These are phyloP conservation scores for Luidia sarsii DNA, from an alignment of 53 echinoderm and acorn worm genomes.

Conservation along the genomic window DNA sequence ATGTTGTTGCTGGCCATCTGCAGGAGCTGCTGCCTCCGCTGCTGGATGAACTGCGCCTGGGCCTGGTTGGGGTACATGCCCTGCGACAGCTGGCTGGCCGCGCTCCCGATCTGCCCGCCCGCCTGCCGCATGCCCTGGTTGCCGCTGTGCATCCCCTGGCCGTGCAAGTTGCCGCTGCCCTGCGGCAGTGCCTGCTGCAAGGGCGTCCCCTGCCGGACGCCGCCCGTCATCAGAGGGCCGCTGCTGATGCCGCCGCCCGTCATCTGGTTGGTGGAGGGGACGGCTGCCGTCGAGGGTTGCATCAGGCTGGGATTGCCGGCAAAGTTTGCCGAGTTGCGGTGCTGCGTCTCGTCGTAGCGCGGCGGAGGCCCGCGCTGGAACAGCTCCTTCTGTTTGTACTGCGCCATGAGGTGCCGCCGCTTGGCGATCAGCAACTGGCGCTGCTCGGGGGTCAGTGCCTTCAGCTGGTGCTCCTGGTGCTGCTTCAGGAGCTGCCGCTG, in stretches of 20 bases:
- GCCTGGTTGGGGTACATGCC: constrained; percentile 54
- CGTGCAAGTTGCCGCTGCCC: constrained; percentile 24
- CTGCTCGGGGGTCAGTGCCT: constrained; percentile 45
- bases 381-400: constrained; percentile 42
- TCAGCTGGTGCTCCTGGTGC: constrained; percentile 48
- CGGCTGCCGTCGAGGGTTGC: constrained; percentile 17
- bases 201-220: constrained; percentile 29
- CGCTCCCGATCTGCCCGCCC: constrained; percentile 53
- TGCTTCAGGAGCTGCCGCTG: constrained; percentile 48
- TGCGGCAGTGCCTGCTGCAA: constrained; percentile 35
- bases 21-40: constrained; percentile 43
- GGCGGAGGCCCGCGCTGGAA: constrained; percentile 63
- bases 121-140: constrained; percentile 43
- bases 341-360: constrained; percentile 66
- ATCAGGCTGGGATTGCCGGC: constrained; percentile 48
- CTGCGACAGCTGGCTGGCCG: constrained; percentile 29
- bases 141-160: constrained; percentile 47
- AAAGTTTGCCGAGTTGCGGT: constrained; percentile 61
- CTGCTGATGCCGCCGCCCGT: constrained; percentile 25
- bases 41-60: constrained; percentile 44
- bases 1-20: constrained; percentile 23
- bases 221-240: constrained; percentile 10
- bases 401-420: constrained; percentile 25
- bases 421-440: constrained; percentile 38
- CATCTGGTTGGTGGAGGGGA: constrained; percentile 19